phyloP scores from a whole-genome alignment of 2,888 invertebrate genomes.

The Hirtodrosophila cameraria region DNA sequence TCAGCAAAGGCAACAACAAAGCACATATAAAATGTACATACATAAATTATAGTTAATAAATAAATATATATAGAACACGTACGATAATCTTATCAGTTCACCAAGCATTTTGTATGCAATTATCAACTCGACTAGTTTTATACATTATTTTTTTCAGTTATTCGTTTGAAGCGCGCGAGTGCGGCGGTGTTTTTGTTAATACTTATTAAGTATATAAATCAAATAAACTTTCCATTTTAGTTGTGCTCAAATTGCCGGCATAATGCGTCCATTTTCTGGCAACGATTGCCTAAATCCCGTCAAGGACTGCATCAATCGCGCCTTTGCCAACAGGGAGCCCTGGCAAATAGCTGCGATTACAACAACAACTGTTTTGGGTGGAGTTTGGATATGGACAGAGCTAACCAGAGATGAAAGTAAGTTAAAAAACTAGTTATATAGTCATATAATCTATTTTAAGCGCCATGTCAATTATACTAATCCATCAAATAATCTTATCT shows the following conservation, averaged over 20 bases:
- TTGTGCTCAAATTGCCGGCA: conserved; percentile 12
- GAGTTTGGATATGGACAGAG: conserved; percentile 90
- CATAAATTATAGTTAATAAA: neutral
- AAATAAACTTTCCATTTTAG: conserved; percentile 33
- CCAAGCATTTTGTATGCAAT: conserved; percentile 44
- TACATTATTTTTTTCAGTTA: conserved; percentile 51
- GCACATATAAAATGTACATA: neutral
- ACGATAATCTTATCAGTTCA: conserved; percentile 53
- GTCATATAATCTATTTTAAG: conserved; percentile 3
- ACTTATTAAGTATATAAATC: neutral
- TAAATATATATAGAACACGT: conserved; percentile 4
- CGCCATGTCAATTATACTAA: conserved; percentile 12
- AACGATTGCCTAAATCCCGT: conserved; percentile 78
- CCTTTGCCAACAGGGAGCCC: conserved; percentile 89
- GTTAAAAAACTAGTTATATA: conserved; percentile 63
- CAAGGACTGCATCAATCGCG: conserved; percentile 85
- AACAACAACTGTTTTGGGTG: conserved; percentile 88
- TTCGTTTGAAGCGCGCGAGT: conserved; percentile 42
- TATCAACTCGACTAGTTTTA: conserved; percentile 37
- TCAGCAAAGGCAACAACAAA: neutral
- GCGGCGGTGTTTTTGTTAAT: conserved; percentile 26
- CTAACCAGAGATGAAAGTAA: conserved; percentile 89
- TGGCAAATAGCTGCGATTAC: conserved; percentile 93
- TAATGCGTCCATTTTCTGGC: conserved; percentile 73
- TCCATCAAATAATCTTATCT: conserved; percentile 46